phyloP scores from a whole-genome alignment of 2,113 vertebrate genomes.

The Phaetusa simplex region DNA sequence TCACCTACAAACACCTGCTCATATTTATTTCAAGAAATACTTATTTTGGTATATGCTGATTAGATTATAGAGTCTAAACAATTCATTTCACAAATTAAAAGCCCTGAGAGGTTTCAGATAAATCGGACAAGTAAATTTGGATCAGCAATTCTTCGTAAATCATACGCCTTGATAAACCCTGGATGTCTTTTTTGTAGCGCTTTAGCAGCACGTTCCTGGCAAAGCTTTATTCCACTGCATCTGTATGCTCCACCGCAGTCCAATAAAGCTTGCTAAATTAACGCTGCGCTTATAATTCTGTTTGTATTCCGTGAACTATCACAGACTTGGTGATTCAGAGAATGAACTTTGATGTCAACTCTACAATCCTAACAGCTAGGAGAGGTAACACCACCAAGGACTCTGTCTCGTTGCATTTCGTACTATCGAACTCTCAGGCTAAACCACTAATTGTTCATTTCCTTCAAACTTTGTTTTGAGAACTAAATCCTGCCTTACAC shows the following conservation, averaged over 20 bases:
- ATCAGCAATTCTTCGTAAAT: neutral
- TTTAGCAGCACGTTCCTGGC: neutral
- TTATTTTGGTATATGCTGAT: neutral
- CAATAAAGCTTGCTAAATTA: neutral
- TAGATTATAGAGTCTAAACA: neutral
- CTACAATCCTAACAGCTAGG: neutral
- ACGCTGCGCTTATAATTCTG: neutral
- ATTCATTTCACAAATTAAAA: neutral
- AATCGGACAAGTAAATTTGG: neutral
- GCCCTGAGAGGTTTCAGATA: neutral
- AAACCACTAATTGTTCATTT: neutral
- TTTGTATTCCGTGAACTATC: neutral
- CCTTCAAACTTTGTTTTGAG: neutral
- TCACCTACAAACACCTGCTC: neutral
- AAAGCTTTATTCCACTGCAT: neutral
- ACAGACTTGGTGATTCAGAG: neutral
- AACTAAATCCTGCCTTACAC: neutral
- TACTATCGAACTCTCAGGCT: accelerated
- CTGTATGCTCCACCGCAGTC: neutral
- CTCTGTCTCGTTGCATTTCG: neutral
- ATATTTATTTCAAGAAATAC: neutral
- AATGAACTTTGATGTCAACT: neutral
- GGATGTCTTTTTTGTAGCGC: neutral
- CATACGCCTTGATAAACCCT: neutral
- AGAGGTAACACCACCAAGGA: neutral